Evolutionary conservation across 2,113 vertebrate genomes (phyloP).

Genomic region (Bettongia penicillata): DNA sequence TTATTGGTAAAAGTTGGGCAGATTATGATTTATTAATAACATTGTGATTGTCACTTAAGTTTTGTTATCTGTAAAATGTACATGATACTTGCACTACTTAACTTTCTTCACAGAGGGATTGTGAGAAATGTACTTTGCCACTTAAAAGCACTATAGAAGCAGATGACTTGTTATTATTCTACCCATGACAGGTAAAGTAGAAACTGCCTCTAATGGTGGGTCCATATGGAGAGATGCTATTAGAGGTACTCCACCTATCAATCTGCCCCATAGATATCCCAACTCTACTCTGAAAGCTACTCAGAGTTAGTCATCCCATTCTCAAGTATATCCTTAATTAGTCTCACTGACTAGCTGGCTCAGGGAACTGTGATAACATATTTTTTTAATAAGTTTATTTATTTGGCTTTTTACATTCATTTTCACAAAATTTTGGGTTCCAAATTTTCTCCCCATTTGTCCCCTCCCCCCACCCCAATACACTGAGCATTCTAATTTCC

Average conservation of each 20-base stretch:
- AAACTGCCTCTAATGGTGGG: neutral
- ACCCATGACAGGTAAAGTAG: neutral
- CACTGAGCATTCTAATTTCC: too few species aligned
- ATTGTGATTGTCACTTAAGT: neutral
- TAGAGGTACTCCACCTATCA: neutral
- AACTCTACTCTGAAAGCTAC: neutral
- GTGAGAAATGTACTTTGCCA: neutral
- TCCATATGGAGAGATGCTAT: neutral
- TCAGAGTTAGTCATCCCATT: neutral
- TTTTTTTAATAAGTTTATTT: too few species aligned
- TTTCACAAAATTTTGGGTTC: too few species aligned
- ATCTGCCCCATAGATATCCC: neutral
- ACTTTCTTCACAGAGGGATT: neutral
- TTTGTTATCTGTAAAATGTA: neutral
- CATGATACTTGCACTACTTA: neutral
- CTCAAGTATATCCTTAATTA: neutral
- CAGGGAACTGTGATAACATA: neutral
- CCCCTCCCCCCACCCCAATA: too few species aligned
- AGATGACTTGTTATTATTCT: neutral
- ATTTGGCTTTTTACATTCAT: too few species aligned
- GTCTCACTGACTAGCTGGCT: neutral
- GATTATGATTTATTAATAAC: neutral
- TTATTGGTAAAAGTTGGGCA: neutral
- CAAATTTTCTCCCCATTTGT: too few species aligned
- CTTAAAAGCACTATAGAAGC: neutral